Evolutionary conservation across 2,113 vertebrate genomes (phyloP), one percentile per base, ranked within the genome.

Genomic region (Cochlearius cochlearius): DNA sequence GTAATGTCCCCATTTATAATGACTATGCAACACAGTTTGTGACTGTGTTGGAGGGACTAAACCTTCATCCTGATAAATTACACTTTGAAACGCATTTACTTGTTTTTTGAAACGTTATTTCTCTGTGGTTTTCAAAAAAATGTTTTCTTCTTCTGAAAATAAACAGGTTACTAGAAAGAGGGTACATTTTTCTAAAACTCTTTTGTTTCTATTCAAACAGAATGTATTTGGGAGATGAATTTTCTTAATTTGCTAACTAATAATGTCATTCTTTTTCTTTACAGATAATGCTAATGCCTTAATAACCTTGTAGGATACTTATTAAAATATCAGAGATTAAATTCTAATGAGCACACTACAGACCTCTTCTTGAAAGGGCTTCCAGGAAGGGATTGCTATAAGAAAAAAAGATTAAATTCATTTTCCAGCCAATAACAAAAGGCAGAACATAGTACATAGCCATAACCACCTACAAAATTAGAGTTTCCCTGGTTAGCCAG

Each of bases 41-140:
- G 47, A 63, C 56, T 76, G 49, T 50, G 88, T 86, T 94, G 73
- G n/a, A 89, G 56, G 39, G 49, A 77, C 27, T 41, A 60, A 95
- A 63, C 18, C 15, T 93, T 84, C 45, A 27, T 50, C 53, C 62
- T 76, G 62, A 86, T 53, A 76, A 88, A 94, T 68, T 90, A 60
- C 18, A 49, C 58, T 62, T 85, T 62, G 77, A 90, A 73, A 91
- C 7, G 7, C 62, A 73, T 83, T 96, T 94, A 62, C 72, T 79
- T 95, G 56, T 78, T 94, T 94, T 43, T 90, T 59, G 91, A 95
- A 97, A 93, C 20, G 32, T 68, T 86, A 19, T 82, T 93, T 91
- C 60, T 83, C 50, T 63, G 32, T 85, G 73, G 39, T 82, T 84
- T 73, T 30, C 2, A 56, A 20, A 80, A 50, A 58, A 73, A n/a